Base-by-base conservation (phyloP, 2,113 vertebrate species). In the Petrocephalus microphthalmus region DNA sequence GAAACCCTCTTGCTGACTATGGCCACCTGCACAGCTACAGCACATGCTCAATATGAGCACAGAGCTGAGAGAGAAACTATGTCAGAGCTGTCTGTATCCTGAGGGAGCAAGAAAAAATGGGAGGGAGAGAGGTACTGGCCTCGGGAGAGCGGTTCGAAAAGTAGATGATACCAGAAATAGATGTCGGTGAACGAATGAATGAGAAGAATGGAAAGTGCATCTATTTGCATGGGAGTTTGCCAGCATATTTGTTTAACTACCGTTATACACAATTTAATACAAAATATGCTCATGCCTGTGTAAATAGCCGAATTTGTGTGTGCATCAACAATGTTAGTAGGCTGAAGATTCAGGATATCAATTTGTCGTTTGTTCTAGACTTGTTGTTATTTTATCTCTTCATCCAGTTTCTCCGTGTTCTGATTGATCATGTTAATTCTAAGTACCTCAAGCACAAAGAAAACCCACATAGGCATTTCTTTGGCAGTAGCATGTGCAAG, bases 141-240 rank as follows among this genome's bases (percentile, higher is more conserved):
- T 54, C 57, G 93, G 90, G 91, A 91, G 82, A 6, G 15, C 22
- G 29, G 85, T 89, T 42, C 37, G 53, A 85, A 89, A 91, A 91
- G 88, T 91, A 91, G 64, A 91, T 84, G 91, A 92, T 51, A 81
- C 71, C 67, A 88, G 91, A 29, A 51, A 51, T 49, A 51, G 83
- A 57, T 57, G 85, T 86, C 78, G 90, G 92, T 87, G 90, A 45
- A 91, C 90, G 91, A 85, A 53, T 42, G 88, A 4, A 53, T 90
- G 82, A 67, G 89, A 52, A 88, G 74, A 53, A 86, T 42, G 20
- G 53, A 89, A 60, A 47, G 60, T 88, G 33, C 88, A 25, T 92
- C 51, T 90, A 67, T 92, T 67, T 88, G 60, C 33, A 56, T 57
- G 53, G 15, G 22, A 53, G 84, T 57, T 15, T 56, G 52, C 25